These are phyloP conservation scores for Julus scandinavius DNA, from an alignment of 2,888 invertebrate genomes.

Conservation along the genomic window DNA sequence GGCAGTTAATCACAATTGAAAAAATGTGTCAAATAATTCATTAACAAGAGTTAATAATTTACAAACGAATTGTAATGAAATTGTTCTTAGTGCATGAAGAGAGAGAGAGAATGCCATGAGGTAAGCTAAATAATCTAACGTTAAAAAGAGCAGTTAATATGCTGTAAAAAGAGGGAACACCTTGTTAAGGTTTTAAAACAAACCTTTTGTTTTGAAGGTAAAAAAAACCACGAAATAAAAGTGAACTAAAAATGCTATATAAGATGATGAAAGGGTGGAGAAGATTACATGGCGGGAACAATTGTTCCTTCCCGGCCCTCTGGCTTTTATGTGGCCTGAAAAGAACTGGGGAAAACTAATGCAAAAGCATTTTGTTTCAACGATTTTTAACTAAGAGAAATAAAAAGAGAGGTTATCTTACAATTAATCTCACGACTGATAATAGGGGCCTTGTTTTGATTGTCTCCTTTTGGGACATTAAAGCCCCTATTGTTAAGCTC, in stretches of 20 bases:
- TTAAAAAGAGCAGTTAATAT: constrained; percentile 25
- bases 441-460: constrained; percentile 50
- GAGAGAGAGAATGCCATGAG: background rate
- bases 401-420: constrained; percentile 46
- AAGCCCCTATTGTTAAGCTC: constrained; percentile 39
- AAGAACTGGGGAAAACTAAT: background rate
- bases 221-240: constrained; percentile 31
- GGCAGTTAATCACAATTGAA: background rate
- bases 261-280: constrained; percentile 45
- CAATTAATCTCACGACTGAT: constrained; percentile 49
- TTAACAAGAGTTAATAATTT: background rate
- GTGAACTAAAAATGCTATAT: constrained; percentile 1
- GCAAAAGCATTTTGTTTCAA: constrained; percentile 45
- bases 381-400: constrained; percentile 47
- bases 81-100: background rate
- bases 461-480: constrained; percentile 50
- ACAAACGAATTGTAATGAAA: background rate
- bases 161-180: constrained; percentile 24
- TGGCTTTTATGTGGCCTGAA: constrained; percentile 20
- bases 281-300: constrained; percentile 36
- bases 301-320: constrained; percentile 46
- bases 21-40: constrained; percentile 23
- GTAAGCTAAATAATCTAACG: background rate
- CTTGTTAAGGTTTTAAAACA: constrained; percentile 41
- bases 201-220: constrained; percentile 26